These are phyloP conservation scores for Pteronura brasiliensis DNA, from an alignment of 2,113 vertebrate species.

Conservation along the genomic window DNA sequence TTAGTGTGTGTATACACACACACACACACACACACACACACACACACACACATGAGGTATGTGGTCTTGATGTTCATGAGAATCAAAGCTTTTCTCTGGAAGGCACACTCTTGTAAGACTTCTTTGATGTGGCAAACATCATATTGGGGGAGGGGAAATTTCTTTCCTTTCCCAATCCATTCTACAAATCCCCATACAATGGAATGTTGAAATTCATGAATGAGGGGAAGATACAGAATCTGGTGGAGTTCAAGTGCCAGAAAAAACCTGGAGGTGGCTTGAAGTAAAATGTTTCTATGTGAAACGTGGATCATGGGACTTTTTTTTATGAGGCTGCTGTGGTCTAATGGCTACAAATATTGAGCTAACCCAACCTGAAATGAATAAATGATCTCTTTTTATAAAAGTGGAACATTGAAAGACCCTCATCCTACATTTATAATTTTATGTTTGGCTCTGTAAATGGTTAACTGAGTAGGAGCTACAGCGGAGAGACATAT, in stretches of 20 bases:
- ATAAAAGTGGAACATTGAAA: neutral
- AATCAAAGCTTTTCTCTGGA: slow-evolving; percentile 2
- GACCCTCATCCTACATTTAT: neutral
- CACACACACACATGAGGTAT: neutral
- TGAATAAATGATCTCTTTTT: slow-evolving; percentile 16
- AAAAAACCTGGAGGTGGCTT: neutral
- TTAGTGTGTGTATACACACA: neutral
- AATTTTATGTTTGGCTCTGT: neutral
- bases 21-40: neutral
- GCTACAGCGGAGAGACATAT: neutral
- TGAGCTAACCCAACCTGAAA: neutral
- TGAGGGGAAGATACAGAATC: neutral
- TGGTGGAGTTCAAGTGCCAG: neutral
- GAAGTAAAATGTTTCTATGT: neutral
- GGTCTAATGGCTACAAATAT: neutral
- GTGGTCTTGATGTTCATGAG: neutral
- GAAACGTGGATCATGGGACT: neutral
- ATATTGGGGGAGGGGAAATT: neutral
- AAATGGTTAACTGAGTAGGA: neutral
- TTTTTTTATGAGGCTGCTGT: neutral
- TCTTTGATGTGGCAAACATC: neutral
- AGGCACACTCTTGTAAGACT: neutral
- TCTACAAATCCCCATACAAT: neutral
- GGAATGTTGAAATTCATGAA: neutral
- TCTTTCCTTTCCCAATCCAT: neutral